Evolutionary conservation across 2,113 vertebrate genomes (phyloP).

Genomic region (Hemichromis elongatus): DNA sequence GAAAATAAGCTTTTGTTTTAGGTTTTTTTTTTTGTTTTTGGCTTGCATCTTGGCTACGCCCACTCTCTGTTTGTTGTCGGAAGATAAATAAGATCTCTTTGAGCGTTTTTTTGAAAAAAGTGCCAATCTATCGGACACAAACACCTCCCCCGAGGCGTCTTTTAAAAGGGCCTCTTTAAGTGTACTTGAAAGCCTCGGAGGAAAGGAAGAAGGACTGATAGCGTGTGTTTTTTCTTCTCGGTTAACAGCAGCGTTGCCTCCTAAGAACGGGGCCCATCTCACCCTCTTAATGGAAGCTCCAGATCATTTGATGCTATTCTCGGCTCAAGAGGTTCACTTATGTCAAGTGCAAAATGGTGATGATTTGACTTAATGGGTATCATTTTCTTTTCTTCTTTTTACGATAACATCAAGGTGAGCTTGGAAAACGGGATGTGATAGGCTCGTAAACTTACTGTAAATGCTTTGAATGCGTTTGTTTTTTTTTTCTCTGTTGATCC

Average conservation of each 20-base stretch:
- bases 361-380: neutral
- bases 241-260: neutral
- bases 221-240: neutral
- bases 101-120: constrained; percentile 23
- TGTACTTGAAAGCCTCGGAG: constrained; percentile 32
- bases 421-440: neutral
- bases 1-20: constrained; percentile 1
- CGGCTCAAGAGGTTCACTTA: neutral
- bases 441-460: neutral
- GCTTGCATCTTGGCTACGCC: neutral
- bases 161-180: constrained; percentile 34
- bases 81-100: constrained; percentile 31
- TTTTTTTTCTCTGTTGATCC: neutral
- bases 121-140: constrained; percentile 32
- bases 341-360: neutral
- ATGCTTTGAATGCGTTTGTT: neutral
- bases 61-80: constrained; percentile 25
- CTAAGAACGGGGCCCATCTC: neutral
- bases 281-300: neutral
- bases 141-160: neutral
- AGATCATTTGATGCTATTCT: neutral
- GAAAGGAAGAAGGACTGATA: constrained; percentile 1
- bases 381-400: neutral
- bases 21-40: too few species aligned
- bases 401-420: neutral